Evolutionary conservation across 1,140 invertebrate genomes (phyloP), one percentile per base, ranked within the genome.

Genomic region (Colletes gigas): DNA sequence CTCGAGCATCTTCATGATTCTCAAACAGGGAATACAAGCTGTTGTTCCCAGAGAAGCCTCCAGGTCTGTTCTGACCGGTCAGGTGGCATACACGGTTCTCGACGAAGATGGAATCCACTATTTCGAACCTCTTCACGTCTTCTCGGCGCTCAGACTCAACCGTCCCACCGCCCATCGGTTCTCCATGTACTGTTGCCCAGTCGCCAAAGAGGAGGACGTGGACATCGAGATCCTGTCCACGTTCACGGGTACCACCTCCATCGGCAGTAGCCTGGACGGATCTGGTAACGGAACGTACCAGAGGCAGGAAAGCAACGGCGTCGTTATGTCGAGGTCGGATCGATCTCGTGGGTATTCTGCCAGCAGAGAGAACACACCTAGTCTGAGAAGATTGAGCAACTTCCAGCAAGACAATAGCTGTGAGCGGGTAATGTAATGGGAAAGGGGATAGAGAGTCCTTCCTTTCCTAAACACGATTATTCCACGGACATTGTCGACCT

Each of bases 21-120:
- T 97, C 77, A 97, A 97, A 76, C 95, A 96, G 87, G 96, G 96
- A 19, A 86, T 96, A n/a, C 96, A 97, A 89, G 96, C 96, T 0
- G 96, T 97, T 1, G 95, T 97, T 21, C 97, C 97, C 0, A 94
- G 95, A 59, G 96, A 97, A 90, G 96, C 96, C 0, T 95, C 96
- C 59, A 94, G 96, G 39, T 95, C 95, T 21, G 96, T 97, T 10
- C 91, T 97, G 7, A 96, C 95, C 2, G 97, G 97, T 17, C 94
- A 96, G 91, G 95, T 97, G 2, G 94, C 96, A 5, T 97, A 97
- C 84, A 95, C 96, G 4, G 94, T 97, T 4, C 93, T 97, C 0
- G 96, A 97, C 88, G 96, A 97, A 89, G 95, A 94, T 82, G 97
- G 97, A 30, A 95, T 97, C 41, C 95, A 95, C 74, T 95, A 96